Evolutionary conservation across 2,797 vertebrate species (phyloP).

Genomic region (Neoniphon sammara): DNA sequence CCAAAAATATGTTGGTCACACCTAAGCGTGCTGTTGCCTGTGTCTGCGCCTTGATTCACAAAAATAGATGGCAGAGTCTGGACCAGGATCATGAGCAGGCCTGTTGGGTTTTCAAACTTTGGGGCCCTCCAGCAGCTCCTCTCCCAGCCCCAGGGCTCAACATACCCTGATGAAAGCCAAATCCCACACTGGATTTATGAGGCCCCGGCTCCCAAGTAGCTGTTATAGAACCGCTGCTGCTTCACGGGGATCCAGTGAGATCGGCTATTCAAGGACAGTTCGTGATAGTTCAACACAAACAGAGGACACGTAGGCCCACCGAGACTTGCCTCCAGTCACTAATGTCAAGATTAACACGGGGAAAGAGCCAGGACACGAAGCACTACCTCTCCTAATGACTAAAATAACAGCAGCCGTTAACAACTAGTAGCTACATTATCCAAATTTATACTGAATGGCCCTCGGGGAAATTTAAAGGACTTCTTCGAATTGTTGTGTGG

Average conservation of each 20-base stretch:
- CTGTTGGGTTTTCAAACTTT: constrained; percentile 32
- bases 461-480: neutral
- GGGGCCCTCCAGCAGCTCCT: constrained; percentile 6
- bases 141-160: constrained; percentile 2
- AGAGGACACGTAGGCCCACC: neutral
- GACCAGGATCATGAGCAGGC: constrained; percentile 31
- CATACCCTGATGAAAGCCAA: constrained; percentile 38
- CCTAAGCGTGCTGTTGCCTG: too few relatives aligned
- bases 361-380: constrained; percentile 39
- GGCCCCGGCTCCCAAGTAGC: constrained; percentile 51
- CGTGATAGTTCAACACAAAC: constrained; percentile 27
- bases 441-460: constrained; percentile 18
- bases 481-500: constrained; percentile 35
- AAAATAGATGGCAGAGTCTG: constrained; percentile 7
- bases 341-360: constrained; percentile 36
- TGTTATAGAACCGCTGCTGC: constrained; percentile 63
- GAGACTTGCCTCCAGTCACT: constrained; percentile 9
- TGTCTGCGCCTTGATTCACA: too few relatives aligned
- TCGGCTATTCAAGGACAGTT: constrained; percentile 48
- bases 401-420: constrained; percentile 52
- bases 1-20: too few relatives aligned
- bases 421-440: constrained; percentile 32
- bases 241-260: constrained; percentile 59
- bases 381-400: constrained; percentile 39
- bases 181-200: constrained; percentile 51